A percentile compares a stretch with the other conserved stretches of the same genome.
phyloP scores from a whole-genome alignment of 2,888 invertebrate species.

The Drosophila mulleri region DNA sequence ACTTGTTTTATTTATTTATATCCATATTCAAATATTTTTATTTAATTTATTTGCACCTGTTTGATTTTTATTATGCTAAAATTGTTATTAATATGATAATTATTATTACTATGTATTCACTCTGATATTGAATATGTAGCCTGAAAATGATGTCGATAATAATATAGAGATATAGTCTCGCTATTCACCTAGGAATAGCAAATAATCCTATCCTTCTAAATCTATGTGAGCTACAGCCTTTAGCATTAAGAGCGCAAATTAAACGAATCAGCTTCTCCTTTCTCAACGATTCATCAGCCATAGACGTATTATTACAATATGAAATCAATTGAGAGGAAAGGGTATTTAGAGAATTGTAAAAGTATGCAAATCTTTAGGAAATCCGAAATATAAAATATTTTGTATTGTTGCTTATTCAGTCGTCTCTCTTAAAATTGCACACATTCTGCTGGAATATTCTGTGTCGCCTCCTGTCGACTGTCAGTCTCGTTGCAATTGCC shows the following conservation, averaged over 20 bases:
- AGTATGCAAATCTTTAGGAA: neutral
- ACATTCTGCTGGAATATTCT: constrained; percentile 11
- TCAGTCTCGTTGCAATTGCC: constrained; percentile 39
- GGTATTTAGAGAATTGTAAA: neutral
- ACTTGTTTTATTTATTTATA: too few relatives aligned
- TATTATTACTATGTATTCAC: too few relatives aligned
- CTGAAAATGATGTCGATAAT: too few relatives aligned
- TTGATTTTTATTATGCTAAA: too few relatives aligned
- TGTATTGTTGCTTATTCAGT: constrained; percentile 18
- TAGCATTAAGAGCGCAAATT: neutral
- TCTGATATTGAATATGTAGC: too few relatives aligned
- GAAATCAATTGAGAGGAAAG: neutral
- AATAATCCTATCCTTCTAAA: too few relatives aligned
- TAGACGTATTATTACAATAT: neutral
- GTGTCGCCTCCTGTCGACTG: constrained; percentile 22
- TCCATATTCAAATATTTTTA: too few relatives aligned
- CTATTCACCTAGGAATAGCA: too few relatives aligned
- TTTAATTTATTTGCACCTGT: too few relatives aligned
- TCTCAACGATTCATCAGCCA: neutral
- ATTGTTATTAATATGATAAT: too few relatives aligned
- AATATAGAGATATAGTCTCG: too few relatives aligned
- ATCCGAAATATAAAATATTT: constrained; percentile 5
- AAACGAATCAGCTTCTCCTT: neutral
- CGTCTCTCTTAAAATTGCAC: neutral
- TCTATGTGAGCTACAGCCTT: neutral